Evolutionary conservation across 2,888 invertebrate genomes (phyloP).

Genomic region (Megamerina dolium): DNA sequence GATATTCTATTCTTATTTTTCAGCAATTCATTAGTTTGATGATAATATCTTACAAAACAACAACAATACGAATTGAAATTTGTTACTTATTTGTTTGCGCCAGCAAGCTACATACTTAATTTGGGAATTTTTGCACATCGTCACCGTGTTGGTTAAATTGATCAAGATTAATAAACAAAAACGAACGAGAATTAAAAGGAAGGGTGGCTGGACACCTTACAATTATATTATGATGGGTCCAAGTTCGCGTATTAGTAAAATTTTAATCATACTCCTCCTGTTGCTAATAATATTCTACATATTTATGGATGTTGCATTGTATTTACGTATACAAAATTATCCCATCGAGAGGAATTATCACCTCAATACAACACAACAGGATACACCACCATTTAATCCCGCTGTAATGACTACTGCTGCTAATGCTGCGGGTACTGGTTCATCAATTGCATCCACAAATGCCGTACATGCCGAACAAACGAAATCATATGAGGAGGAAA

Average conservation of each 20-base stretch:
- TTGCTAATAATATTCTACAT: conserved; percentile 59
- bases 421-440: conserved; percentile 8
- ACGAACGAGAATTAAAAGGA: too few species aligned
- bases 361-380: conserved; percentile 34
- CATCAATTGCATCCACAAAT: conserved; percentile 18
- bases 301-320: conserved; percentile 68
- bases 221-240: conserved; percentile 76
- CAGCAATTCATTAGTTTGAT: too few species aligned
- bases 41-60: too few species aligned
- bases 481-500: conserved; percentile 32
- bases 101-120: too few species aligned
- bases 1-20: too few species aligned
- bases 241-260: conserved; percentile 66
- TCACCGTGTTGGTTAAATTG: too few species aligned
- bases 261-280: conserved; percentile 57
- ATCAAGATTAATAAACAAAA: too few species aligned
- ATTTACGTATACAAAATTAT: conserved; percentile 64
- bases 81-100: too few species aligned
- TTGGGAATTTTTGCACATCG: too few species aligned
- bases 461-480: conserved; percentile 21
- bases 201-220: too few species aligned
- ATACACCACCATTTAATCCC: too few species aligned
- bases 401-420: conserved; percentile 15
- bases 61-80: too few species aligned
- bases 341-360: conserved; percentile 54